A percentile compares a stretch with the other conserved stretches of the same genome.
These are phyloP conservation scores for Arremon aurantiirostris DNA, from an alignment of 2,797 vertebrate genomes.

Conservation along the genomic window DNA sequence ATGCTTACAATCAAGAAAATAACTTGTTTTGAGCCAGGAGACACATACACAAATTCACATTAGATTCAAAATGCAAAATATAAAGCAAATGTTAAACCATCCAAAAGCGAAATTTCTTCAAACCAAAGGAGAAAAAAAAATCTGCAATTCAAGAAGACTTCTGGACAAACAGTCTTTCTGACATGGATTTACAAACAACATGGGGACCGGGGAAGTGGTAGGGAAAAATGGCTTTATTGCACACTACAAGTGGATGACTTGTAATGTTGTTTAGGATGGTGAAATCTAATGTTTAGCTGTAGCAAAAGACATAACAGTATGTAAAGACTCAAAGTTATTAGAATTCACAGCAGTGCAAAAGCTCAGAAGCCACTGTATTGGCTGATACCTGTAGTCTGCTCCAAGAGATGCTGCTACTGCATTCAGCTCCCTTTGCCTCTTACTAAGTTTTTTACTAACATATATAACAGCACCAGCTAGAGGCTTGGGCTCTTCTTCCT, in stretches of 20 bases:
- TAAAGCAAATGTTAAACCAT: background rate
- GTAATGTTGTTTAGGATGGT: background rate
- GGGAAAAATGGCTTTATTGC: background rate
- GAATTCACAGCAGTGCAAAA: background rate
- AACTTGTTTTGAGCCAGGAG: background rate
- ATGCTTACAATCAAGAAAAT: background rate
- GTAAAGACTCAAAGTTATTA: background rate
- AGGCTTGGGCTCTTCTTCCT: constrained; percentile 76
- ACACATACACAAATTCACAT: background rate
- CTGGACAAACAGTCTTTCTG: background rate
- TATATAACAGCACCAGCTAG: constrained; percentile 85
- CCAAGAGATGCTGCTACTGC: constrained; percentile 90
- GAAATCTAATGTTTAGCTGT: background rate
- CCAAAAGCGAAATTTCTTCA: background rate
- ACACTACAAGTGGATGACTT: background rate
- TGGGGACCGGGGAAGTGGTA: fast-evolving
- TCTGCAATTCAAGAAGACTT: background rate
- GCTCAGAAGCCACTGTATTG: background rate
- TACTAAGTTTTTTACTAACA: constrained; percentile 93
- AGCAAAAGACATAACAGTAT: background rate
- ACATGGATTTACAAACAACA: background rate
- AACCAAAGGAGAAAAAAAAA: background rate
- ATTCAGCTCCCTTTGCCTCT: constrained; percentile 91
- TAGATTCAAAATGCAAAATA: background rate
- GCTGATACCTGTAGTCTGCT: constrained; percentile 90